Percentiles rank a stretch among this genome's conserved stretches.
phyloP scores from a whole-genome alignment of 2,888 invertebrate genomes.

The Eristalis arbustorum region DNA sequence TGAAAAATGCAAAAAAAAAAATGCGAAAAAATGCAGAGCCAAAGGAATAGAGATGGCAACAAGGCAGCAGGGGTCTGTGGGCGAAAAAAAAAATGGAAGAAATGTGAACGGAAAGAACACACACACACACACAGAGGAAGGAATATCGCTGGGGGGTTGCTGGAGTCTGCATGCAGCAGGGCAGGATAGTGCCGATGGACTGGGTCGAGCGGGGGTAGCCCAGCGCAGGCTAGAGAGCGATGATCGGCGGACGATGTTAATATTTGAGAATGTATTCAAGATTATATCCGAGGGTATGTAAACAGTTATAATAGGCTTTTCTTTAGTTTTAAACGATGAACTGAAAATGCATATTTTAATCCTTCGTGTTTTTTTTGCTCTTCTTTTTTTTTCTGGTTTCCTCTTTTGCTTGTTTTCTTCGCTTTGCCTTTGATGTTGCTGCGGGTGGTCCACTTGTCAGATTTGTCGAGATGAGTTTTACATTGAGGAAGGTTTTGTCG shows the following conservation, averaged over 20 bases:
- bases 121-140: background rate
- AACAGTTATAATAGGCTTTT: slow-evolving; percentile 70
- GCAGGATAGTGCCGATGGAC: slow-evolving; percentile 9
- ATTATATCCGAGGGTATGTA: slow-evolving; percentile 70
- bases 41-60: slow-evolving; percentile 55
- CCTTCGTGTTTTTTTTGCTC: background rate
- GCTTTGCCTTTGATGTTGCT: slow-evolving; percentile 10
- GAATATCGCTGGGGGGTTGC: background rate
- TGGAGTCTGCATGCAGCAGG: slow-evolving; percentile 26
- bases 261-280: slow-evolving; percentile 68
- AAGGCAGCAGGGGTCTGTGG: slow-evolving; percentile 15
- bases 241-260: slow-evolving; percentile 61
- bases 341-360: slow-evolving; percentile 54
- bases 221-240: slow-evolving; percentile 47
- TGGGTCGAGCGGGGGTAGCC: background rate
- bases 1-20: slow-evolving; percentile 13
- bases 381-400: background rate
- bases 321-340: slow-evolving; percentile 67
- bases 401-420: background rate
- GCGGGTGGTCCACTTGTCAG: background rate
- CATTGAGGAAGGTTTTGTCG: background rate
- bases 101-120: slow-evolving; percentile 38
- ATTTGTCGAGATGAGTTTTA: background rate
- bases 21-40: slow-evolving; percentile 48
- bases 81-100: background rate